Evolutionary conservation across 1,140 invertebrate species (phyloP), one percentile per base, ranked within the genome.

Genomic region (Pseudomyrmex dendroicus): DNA sequence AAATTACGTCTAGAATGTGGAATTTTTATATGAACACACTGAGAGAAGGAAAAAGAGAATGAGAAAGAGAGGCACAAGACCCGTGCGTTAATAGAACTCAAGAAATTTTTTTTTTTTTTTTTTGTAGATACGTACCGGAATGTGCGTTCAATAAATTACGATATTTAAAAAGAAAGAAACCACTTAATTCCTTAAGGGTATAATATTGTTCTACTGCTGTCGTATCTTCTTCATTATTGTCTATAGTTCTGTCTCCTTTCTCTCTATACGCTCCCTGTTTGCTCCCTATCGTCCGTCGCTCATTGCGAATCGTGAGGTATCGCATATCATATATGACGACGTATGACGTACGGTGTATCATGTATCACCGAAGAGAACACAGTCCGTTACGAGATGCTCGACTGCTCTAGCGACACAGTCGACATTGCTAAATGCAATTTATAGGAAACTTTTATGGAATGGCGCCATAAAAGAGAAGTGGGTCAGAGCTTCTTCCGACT

Each of bases 361-460:
- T 77, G 73, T 77, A 77, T 77, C 61, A 77, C 20, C 50, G 62
- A 77, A 70, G 66, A 80, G 66, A 68, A 72, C 77, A 17, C 64
- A 72, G 56, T 80, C 57, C 67, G 77, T 77, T 77, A 67, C 25
- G 73, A 76, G 73, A 77, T 77, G 25, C 50, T 56, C 62, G 62
- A 67, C 62, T 77, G 66, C 9, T 48, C 73, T 77, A 82, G 70
- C 78, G 25, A 15, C 70, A 35, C 80, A 44, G 35, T 57, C 72
- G 68, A 77, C 70, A 72, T 72, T 77, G 82, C 64, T 72, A 83
- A 90, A 89, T 90, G 85, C 84, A 90, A 90, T 90, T 90, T 90
- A 90, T 90, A 88, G 82, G 82, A 89, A 89, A 89, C 74, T 89
- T 88, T 89, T 84, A 88, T 88, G 86, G 84, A 89, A 88, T 84